Conservation (phyloP, 2,797 vertebrate genomes). For the Podargus strigoides region DNA sequence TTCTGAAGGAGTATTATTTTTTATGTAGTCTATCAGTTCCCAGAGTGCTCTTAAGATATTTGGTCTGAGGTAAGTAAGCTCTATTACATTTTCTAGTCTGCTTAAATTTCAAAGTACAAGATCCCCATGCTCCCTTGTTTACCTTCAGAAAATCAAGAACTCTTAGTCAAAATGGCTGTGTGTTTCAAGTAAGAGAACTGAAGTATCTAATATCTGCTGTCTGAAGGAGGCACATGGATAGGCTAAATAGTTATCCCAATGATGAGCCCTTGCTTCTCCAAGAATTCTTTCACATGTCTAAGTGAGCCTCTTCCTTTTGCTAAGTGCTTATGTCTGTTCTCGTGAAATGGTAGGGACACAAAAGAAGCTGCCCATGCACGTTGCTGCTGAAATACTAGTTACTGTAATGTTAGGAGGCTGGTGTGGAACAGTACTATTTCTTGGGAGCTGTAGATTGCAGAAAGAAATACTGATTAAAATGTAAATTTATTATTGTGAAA, state of each 20-base stretch:
- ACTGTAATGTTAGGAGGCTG: neutral
- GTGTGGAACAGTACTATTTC: neutral
- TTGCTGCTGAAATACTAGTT: neutral
- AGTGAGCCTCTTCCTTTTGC: neutral
- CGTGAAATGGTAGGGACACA: neutral
- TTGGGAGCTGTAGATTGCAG: neutral
- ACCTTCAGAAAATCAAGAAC: neutral
- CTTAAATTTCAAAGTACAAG: neutral
- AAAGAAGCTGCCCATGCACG: neutral
- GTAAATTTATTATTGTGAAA: neutral
- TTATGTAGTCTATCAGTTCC: neutral
- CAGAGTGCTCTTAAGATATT: neutral
- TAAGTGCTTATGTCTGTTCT: neutral
- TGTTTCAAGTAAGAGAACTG: neutral
- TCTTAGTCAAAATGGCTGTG: neutral
- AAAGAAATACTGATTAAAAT: neutral
- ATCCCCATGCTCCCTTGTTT: neutral
- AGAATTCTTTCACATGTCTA: accelerated
- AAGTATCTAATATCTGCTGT: neutral
- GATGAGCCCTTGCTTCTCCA: neutral
- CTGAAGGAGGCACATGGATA: neutral
- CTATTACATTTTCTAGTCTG: neutral
- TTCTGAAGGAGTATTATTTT: constrained; percentile 2
- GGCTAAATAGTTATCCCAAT: neutral
- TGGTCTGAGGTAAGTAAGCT: neutral